Evolutionary conservation across 2,797 vertebrate genomes (phyloP).

Genomic region (Thaleichthys pacificus): DNA sequence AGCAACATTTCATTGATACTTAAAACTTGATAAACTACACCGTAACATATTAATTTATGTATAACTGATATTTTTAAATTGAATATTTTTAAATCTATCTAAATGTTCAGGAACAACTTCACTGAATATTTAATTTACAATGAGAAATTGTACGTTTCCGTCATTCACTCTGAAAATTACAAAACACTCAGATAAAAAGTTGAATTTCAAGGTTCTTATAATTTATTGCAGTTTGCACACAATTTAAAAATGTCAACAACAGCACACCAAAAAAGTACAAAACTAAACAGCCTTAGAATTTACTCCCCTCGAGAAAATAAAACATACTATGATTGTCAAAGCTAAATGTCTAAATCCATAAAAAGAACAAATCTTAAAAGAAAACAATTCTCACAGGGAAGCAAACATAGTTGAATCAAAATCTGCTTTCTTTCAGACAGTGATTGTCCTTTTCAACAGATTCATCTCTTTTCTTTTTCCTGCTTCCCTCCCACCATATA

Average conservation of each 20-base stretch:
- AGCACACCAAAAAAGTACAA: conserved; percentile 99
- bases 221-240: conserved; percentile 99
- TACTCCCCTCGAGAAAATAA: conserved; percentile 97
- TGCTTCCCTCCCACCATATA: conserved; percentile 48
- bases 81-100: too few relatives aligned
- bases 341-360: conserved; percentile 98
- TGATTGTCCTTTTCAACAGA: conserved; percentile 91
- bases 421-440: conserved; percentile 84
- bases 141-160: background rate
- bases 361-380: conserved; percentile 63
- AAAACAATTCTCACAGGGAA: conserved; percentile 78
- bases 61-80: background rate
- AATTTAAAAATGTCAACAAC: conserved; percentile 99
- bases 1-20: too few relatives aligned
- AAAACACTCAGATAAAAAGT: conserved; percentile 40
- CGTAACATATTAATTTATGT: background rate
- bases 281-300: conserved; percentile 99
- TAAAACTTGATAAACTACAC: too few relatives aligned
- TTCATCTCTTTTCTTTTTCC: conserved; percentile 47
- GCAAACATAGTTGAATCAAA: conserved; percentile 85
- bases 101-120: too few relatives aligned
- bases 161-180: conserved; percentile 5
- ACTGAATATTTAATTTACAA: too few relatives aligned
- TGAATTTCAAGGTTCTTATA: conserved; percentile 89
- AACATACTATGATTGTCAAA: conserved; percentile 99